These are phyloP conservation scores for Sinocyclocheilus maitianheensis DNA, from an alignment of 2,113 vertebrate species.

Conservation along the genomic window DNA sequence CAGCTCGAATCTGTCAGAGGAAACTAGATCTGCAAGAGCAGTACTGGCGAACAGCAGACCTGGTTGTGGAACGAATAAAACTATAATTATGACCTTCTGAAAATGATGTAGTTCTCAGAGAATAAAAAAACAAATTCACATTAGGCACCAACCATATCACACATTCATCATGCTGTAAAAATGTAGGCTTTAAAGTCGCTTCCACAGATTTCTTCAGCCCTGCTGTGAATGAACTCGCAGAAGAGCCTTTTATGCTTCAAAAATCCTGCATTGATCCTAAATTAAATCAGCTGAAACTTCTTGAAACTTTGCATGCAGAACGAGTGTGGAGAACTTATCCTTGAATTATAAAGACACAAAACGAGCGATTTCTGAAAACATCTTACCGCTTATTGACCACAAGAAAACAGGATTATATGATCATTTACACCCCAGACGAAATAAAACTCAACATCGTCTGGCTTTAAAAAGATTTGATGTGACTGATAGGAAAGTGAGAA, in stretches of 20 bases:
- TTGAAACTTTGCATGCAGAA: not conserved
- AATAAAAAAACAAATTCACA: constrained; percentile 1
- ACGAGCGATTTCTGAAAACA: not conserved
- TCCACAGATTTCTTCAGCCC: not conserved
- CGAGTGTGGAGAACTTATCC: not conserved
- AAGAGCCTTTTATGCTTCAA: not conserved
- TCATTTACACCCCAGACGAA: not conserved
- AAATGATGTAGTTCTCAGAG: constrained; percentile 19
- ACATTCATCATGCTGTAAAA: constrained; percentile 7
- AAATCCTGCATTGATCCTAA: not conserved
- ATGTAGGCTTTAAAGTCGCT: not conserved
- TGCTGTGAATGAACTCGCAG: not conserved
- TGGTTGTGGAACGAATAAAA: not conserved
- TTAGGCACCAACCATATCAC: not conserved
- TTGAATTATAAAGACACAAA: not conserved
- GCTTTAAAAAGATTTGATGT: constrained; percentile 1
- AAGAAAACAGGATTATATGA: not conserved
- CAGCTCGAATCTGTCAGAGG: not conserved
- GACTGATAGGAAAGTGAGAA: not conserved
- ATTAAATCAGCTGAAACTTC: not conserved
- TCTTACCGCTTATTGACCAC: not conserved
- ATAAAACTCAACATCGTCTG: not conserved
- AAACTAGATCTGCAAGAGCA: not conserved
- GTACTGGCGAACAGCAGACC: not conserved
- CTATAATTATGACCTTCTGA: constrained; percentile 8